phyloP scores from a whole-genome alignment of 2,797 vertebrate genomes.

The Mus minutoides region DNA sequence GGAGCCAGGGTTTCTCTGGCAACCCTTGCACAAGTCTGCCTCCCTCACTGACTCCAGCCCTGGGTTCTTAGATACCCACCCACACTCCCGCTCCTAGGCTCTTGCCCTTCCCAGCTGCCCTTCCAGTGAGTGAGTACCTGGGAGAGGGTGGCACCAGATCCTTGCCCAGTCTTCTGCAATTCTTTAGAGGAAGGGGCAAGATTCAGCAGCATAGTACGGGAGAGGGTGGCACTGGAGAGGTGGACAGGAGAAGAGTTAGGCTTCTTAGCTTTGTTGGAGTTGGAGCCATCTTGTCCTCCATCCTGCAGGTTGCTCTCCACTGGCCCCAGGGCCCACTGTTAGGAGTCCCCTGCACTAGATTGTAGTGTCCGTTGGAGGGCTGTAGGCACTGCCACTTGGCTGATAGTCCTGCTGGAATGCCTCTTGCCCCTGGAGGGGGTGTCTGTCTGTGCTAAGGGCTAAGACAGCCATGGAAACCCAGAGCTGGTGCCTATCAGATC shows the following conservation, averaged over 20 bases:
- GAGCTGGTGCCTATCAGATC: fast-evolving
- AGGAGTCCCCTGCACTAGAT: neutral
- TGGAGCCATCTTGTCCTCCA: neutral
- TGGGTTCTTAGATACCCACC: neutral
- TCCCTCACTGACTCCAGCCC: neutral
- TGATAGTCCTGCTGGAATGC: neutral
- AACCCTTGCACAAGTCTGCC: neutral
- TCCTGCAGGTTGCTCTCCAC: neutral
- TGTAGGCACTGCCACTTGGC: neutral
- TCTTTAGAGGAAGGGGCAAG: neutral
- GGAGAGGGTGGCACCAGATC: neutral
- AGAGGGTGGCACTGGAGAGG: neutral
- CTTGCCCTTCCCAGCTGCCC: neutral
- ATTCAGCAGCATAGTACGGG: too few relatives aligned
- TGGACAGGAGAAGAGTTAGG: neutral
- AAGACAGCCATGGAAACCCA: neutral
- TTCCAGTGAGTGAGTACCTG: constrained; percentile 27
- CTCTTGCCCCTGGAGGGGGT: too few relatives aligned
- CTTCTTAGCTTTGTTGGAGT: neutral
- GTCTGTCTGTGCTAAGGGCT: neutral
- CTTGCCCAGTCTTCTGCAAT: neutral
- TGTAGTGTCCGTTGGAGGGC: neutral
- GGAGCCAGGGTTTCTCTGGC: constrained; percentile 70
- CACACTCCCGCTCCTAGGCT: neutral
- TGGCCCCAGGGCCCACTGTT: neutral